Evolutionary conservation across 1,140 invertebrate genomes (phyloP), one percentile per base, ranked within the genome.

Genomic region (Acromyrmex heyeri): DNA sequence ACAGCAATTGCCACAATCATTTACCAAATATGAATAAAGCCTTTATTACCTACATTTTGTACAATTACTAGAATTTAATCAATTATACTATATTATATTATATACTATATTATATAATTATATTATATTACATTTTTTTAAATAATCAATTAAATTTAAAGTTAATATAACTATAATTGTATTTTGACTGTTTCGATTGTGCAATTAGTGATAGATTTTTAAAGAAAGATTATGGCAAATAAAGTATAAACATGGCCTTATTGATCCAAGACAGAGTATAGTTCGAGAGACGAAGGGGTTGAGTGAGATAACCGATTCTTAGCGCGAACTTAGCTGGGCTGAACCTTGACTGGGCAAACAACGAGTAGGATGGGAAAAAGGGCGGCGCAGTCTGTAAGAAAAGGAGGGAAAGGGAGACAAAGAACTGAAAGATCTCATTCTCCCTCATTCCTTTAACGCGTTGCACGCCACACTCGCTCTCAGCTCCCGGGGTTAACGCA

Each of bases 401-500:
- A 85, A 76, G 12, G 67, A 57, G 86, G 48, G 75, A 86, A 86
- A 67, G 62, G 88, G 75, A 87, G 89, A 90, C 86, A 90, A 90
- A 90, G 89, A 90, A 86, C 67, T 27, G 69, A 88, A 88, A 88
- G 79, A 86, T 81, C 38, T 44, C 38, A 44, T 44, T 44, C 87
- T 44, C 87, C 87, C 83, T 88, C 86, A 87, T 90, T 88, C 87
- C 86, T 70, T 78, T 38, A 62, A 78, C 62, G 50, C 72, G 77
- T 64, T 64, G 38, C 77, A 82, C 59, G 62, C 75, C 73, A 86
- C 61, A 73, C 55, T 90, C 59, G 89, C 81, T 90, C 75, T 72
- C 67, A 79, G 88, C 91, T 90, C 89, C 69, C 88, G 93, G 94
- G 94, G 94, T 95, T 92, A 95, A 95, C 88, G 95, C 86, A 93